Evolutionary conservation across 30 jellyfish, hydroid and myxozoan species (phyloP), one percentile per base, ranked within the genome.

Genomic region (Cassiopea xamachana): DNA sequence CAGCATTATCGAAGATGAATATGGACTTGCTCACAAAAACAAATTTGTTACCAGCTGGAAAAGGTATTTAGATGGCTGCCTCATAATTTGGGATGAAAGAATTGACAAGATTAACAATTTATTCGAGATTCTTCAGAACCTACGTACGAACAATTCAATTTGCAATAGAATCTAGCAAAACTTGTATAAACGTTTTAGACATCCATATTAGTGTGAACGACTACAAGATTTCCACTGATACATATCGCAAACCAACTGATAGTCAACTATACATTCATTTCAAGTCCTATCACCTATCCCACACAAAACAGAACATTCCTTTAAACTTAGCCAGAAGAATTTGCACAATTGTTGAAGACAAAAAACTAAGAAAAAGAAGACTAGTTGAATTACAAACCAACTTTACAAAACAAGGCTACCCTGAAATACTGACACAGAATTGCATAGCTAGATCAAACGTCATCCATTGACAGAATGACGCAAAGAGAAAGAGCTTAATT

Each of bases 161-260:
- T 76, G 48, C 87, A 16, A 78, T 78, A 69, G 87, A 81, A 67
- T 71, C 44, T 46, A 81, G 81, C 69, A 81, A 61, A 59, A 10
- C 7, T 1, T 2, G n/a, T 7, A 81, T 81, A 1, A 81, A 45
- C 51, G 17, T 81, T 68, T 69, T 81, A 6, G 90, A 81, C 16
- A 67, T 81, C 2, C 67, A 81, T 10, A 7, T 78, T 1, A 60
- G 12, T n/a, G 64, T 81, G 4, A 79, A 61, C n/a, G 69, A 64
- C 62, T 44, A 81, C 71, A 67, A 81, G 27, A 61, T 62, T 6
- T n/a, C 69, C 43, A 81, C 90, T 58, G 90, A 81, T 19, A 55
- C 61, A 1, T 81, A 81, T 68, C 90, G 69, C 48, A 81, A 67
- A 64, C 90, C 81, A 4, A 81, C 90, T 16, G 90, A 81, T 81